Evolutionary conservation across 2,888 invertebrate species (phyloP).

Genomic region (Mythimna impura): DNA sequence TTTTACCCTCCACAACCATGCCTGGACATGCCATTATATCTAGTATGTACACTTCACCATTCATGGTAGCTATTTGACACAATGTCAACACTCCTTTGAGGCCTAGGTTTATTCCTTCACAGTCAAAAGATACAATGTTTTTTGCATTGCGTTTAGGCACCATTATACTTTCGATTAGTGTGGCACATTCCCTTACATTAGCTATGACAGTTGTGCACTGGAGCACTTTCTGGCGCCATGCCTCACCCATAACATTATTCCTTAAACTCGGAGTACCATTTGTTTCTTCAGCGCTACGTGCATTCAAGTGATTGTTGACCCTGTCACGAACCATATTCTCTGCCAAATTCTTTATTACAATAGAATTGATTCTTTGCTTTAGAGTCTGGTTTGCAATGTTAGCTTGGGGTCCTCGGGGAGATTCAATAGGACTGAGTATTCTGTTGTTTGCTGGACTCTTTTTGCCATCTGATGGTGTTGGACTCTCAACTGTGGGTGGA

Average conservation of each 20-base stretch:
- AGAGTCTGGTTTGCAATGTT: conserved; percentile 93
- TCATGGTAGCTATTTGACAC: conserved; percentile 95
- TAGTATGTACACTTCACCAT: conserved; percentile 96
- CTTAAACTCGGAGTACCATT: conserved; percentile 85
- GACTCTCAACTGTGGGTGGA: conserved; percentile 82
- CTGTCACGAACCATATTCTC: conserved; percentile 93
- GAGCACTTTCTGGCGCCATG: conserved; percentile 95
- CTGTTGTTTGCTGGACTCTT: conserved; percentile 85
- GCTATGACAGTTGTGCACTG: conserved; percentile 96
- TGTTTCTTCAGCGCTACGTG: conserved; percentile 83
- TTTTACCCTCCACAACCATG: conserved; percentile 94
- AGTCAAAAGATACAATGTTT: conserved; percentile 95
- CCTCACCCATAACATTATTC: conserved; percentile 91
- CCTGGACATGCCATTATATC: conserved; percentile 96
- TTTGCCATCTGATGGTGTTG: conserved; percentile 86
- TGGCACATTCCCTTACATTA: conserved; percentile 94
- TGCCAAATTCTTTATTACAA: conserved; percentile 96
- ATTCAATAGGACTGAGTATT: conserved; percentile 89
- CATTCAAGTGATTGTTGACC: conserved; percentile 87
- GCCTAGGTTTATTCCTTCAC: conserved; percentile 98
- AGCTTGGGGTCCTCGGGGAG: conserved; percentile 86
- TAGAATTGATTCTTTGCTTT: conserved; percentile 96
- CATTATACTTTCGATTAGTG: conserved; percentile 94
- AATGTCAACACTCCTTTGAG: conserved; percentile 96
- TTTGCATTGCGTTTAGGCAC: conserved; percentile 89